phyloP scores from a whole-genome alignment of 2,113 vertebrate species.

The Mystacornis crossleyi region DNA sequence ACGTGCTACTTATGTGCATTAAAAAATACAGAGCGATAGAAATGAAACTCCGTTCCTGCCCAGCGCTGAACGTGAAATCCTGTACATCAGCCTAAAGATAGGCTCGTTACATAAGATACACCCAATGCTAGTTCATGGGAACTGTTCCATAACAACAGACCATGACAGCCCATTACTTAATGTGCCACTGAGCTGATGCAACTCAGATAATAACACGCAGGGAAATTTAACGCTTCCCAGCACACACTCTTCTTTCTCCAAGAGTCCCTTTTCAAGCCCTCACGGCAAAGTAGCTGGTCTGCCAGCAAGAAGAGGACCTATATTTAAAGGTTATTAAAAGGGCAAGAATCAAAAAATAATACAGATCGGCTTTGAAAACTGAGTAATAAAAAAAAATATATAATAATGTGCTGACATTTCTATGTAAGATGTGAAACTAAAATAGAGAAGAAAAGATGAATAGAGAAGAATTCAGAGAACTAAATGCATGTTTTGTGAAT shows the following conservation, averaged over 20 bases:
- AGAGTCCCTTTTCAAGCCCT: background rate
- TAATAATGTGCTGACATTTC: background rate
- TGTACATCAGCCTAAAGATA: background rate
- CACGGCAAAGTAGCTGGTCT: background rate
- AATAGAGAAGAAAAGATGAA: background rate
- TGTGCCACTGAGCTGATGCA: constrained; percentile 11
- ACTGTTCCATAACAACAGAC: constrained; percentile 27
- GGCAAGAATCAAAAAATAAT: background rate
- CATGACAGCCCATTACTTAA: constrained; percentile 8
- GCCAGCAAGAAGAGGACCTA: background rate
- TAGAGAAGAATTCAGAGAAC: background rate
- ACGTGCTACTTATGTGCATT: background rate
- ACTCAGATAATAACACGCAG: background rate
- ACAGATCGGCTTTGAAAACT: background rate
- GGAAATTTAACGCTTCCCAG: background rate
- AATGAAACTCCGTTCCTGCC: background rate
- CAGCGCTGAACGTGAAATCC: background rate
- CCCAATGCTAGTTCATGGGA: background rate
- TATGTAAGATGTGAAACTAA: background rate
- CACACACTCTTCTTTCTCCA: background rate
- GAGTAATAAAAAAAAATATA: background rate
- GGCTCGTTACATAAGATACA: background rate
- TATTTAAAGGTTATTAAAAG: constrained; percentile 43
- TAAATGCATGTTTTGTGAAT: background rate
- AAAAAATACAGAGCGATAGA: background rate